These are phyloP conservation scores for Istiophorus platypterus DNA, from an alignment of 2,113 vertebrate genomes.

Conservation along the genomic window DNA sequence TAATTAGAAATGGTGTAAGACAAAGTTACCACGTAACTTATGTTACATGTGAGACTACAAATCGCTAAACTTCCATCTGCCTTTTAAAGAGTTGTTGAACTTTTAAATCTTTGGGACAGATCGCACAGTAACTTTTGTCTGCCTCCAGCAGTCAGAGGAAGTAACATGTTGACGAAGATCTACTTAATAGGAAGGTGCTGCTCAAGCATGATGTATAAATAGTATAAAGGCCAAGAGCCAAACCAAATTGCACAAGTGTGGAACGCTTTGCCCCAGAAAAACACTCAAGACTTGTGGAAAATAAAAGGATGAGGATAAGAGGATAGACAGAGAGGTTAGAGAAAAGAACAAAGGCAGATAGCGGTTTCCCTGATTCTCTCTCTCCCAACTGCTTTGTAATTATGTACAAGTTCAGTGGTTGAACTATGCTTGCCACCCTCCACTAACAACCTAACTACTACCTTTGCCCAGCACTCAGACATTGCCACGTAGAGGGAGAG, in stretches of 20 bases:
- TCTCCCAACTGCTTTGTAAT: constrained; percentile 56
- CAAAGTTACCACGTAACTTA: not conserved
- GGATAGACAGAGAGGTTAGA: constrained; percentile 38
- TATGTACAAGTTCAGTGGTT: constrained; percentile 63
- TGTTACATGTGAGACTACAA: not conserved
- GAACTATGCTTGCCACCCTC: constrained; percentile 48
- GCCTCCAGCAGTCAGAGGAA: constrained; percentile 5
- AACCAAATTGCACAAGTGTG: constrained; percentile 10
- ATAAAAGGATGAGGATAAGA: constrained; percentile 25
- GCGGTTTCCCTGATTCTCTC: constrained; percentile 19
- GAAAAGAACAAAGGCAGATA: constrained; percentile 37
- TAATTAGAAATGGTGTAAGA: not conserved
- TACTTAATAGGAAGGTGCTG: constrained; percentile 18
- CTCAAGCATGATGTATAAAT: constrained; percentile 28
- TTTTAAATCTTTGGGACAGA: not conserved
- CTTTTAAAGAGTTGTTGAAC: not conserved
- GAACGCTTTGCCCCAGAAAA: constrained; percentile 32
- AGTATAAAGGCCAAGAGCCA: constrained; percentile 28
- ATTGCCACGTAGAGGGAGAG: constrained; percentile 61
- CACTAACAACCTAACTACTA: constrained; percentile 71
- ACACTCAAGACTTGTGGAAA: constrained; percentile 37
- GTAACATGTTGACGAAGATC: constrained; percentile 1
- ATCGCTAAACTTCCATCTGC: not conserved
- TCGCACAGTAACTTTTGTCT: not conserved
- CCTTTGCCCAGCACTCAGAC: constrained; percentile 53